Evolutionary conservation across 2,113 vertebrate species (phyloP).

Genomic region (Carassius gibelio): DNA sequence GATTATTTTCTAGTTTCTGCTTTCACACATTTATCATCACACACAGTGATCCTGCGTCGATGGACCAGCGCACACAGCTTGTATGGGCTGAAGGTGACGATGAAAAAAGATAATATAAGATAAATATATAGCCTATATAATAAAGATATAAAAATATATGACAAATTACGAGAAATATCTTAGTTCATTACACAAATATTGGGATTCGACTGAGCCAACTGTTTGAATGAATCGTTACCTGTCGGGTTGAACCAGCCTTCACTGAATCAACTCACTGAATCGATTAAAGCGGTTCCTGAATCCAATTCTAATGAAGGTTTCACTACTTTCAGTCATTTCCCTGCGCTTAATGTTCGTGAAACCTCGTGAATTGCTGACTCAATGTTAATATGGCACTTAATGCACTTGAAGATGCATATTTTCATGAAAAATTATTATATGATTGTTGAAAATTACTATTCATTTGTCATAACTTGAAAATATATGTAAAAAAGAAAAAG

Average conservation of each 20-base stretch:
- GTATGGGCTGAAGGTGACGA: too few species aligned
- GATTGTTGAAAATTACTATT: background rate
- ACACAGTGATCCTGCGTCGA: background rate
- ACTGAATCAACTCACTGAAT: background rate
- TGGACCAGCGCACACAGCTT: background rate
- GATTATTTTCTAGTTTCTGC: constrained; percentile 44
- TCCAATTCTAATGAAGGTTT: background rate
- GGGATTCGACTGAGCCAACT: background rate
- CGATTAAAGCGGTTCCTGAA: background rate
- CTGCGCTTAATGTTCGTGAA: background rate
- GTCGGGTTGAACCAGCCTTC: background rate
- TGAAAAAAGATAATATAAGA: too few species aligned
- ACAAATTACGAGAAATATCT: too few species aligned
- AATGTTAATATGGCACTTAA: background rate
- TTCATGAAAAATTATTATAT: too few species aligned
- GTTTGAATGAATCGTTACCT: background rate
- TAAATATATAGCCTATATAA: too few species aligned
- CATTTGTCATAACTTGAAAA: background rate
- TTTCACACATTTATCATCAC: constrained; percentile 40
- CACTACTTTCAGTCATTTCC: too few species aligned
- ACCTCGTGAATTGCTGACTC: background rate
- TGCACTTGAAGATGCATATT: background rate
- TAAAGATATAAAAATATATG: background rate
- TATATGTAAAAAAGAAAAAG: background rate
- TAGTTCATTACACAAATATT: background rate